These are phyloP conservation scores for Tetrao urogallus DNA, from an alignment of 2,113 vertebrate genomes.

Conservation along the genomic window DNA sequence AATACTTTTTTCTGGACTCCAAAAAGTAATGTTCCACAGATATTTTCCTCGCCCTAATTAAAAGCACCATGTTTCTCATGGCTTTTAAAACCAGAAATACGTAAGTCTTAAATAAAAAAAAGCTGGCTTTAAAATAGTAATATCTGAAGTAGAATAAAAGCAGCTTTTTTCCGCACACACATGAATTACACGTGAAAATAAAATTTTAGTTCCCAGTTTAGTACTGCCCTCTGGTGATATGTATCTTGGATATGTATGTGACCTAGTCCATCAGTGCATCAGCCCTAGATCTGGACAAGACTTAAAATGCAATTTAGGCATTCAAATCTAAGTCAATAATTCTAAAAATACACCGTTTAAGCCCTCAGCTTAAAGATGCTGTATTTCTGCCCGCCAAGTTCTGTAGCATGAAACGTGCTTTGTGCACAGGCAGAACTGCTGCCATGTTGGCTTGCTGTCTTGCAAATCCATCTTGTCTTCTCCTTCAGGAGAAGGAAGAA, in stretches of 20 bases:
- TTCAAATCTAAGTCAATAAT: background rate
- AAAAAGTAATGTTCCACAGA: background rate
- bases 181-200: slow-evolving; percentile 32
- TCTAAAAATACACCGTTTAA: background rate
- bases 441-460: background rate
- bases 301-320: background rate
- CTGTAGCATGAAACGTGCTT: background rate
- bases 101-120: background rate
- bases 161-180: background rate
- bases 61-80: background rate
- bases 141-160: slow-evolving; percentile 16
- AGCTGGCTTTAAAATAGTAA: background rate
- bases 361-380: background rate
- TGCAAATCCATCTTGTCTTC: background rate
- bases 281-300: background rate
- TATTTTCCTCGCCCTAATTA: background rate
- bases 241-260: background rate
- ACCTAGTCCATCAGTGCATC: background rate
- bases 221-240: slow-evolving; percentile 67
- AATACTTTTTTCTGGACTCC: background rate
- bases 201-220: slow-evolving; percentile 65
- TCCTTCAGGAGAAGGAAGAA: background rate
- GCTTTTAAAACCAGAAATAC: background rate
- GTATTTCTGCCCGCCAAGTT: background rate
- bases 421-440: background rate